Evolutionary conservation across 2,888 invertebrate genomes (phyloP).

Genomic region (Apodemia arnacis): DNA sequence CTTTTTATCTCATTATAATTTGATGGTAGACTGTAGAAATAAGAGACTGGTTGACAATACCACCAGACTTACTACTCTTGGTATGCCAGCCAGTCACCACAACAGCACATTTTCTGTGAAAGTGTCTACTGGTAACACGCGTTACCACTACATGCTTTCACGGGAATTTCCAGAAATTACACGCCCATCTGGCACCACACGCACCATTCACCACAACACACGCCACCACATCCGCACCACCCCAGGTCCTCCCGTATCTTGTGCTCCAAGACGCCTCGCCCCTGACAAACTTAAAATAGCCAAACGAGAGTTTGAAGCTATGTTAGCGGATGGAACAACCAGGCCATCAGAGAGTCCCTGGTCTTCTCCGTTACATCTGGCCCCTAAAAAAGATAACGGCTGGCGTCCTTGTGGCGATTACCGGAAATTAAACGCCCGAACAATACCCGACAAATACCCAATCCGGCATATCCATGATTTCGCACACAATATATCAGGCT

Average conservation of each 20-base stretch:
- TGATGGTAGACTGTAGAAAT: conserved; percentile 83
- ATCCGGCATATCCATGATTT: conserved; percentile 87
- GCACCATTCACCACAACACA: conserved; percentile 71
- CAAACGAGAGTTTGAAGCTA: conserved; percentile 66
- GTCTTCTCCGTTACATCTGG: conserved; percentile 81
- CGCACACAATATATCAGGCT: conserved; percentile 77
- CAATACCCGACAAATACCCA: conserved; percentile 84
- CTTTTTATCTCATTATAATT: conserved; percentile 82
- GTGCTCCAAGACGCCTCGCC: conserved; percentile 83
- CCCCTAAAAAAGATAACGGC: conserved; percentile 79
- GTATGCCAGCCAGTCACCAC: background rate
- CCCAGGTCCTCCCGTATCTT: conserved; percentile 82
- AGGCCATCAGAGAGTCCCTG: background rate
- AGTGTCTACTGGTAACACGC: conserved; percentile 30
- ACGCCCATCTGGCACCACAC: conserved; percentile 59
- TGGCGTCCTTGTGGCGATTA: conserved; percentile 86
- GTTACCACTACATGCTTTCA: conserved; percentile 33
- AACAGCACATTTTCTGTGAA: conserved; percentile 36
- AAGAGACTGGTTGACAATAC: conserved; percentile 61
- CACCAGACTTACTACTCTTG: conserved; percentile 26
- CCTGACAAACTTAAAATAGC: conserved; percentile 77
- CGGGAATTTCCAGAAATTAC: conserved; percentile 60
- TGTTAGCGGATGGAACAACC: conserved; percentile 60
- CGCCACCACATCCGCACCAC: conserved; percentile 84
- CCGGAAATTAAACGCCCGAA: conserved; percentile 82